phyloP scores from a whole-genome alignment of 2,797 vertebrate species.

The Tamandua tetradactyla region DNA sequence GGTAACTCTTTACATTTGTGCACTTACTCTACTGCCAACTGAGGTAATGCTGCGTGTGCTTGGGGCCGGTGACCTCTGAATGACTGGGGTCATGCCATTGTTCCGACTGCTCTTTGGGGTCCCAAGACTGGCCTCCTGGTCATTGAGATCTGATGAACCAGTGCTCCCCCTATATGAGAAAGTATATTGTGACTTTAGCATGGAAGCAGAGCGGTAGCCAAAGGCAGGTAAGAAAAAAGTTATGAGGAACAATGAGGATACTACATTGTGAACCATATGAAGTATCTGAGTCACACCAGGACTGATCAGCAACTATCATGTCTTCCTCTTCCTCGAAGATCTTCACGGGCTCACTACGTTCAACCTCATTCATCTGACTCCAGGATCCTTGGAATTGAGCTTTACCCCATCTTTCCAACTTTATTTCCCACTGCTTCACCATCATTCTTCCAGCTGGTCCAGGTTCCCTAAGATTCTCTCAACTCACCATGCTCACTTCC shows the following conservation, averaged over 20 bases:
- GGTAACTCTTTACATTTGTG: background rate
- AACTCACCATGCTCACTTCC: background rate
- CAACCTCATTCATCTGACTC: background rate
- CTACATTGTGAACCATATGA: background rate
- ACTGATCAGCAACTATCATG: background rate
- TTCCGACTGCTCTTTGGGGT: constrained; percentile 78
- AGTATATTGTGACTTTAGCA: constrained; percentile 41
- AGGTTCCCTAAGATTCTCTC: background rate
- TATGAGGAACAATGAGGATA: background rate
- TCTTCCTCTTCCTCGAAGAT: background rate
- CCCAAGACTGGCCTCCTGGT: constrained; percentile 82
- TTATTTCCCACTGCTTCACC: background rate
- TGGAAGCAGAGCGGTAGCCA: background rate
- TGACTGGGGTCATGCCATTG: constrained; percentile 69
- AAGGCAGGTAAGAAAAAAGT: background rate
- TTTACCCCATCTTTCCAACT: background rate
- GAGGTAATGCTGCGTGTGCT: constrained; percentile 77
- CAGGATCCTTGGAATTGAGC: background rate
- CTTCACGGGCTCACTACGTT: background rate
- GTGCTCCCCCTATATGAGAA: constrained; percentile 84
- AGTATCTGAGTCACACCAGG: background rate
- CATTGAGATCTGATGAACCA: constrained; percentile 86
- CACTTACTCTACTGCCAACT: constrained; percentile 88
- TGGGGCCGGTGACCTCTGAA: constrained; percentile 81
- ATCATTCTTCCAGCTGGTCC: background rate